Evolutionary conservation across 1,140 invertebrate genomes (phyloP), one percentile per base, ranked within the genome.

Genomic region (Heliconius eleuchia): DNA sequence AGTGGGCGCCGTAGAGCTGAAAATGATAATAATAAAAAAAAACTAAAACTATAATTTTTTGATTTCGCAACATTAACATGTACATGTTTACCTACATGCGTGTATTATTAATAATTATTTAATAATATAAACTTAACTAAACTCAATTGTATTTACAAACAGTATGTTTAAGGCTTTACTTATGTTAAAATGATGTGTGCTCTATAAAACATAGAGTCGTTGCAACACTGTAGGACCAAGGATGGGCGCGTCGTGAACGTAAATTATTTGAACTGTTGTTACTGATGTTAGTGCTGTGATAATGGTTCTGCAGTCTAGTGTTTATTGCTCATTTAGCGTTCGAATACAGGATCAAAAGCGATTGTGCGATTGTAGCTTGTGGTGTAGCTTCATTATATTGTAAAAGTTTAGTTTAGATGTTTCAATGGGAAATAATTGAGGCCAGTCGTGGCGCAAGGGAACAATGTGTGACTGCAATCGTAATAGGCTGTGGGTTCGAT

Each of bases 241-340:
- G 87, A 86, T 84, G 73, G 23, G 23, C 42, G 42, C 74, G 75
- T 76, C 78, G 80, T 83, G 83, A 84, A 85, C 84, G 83, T 90
- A 88, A 89, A 90, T 90, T 89, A 87, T 86, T 86, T 85, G 84
- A 84, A 86, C 78, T 86, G 88, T 87, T 86, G 87, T 86, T 86
- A 84, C 79, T 79, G 75, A 81, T 79, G 77, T 77, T 84, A 88
- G 81, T 85, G 84, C 71, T 78, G 83, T 86, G 84, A 83, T 85
- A 86, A 86, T 87, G 83, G 82, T 80, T 79, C 46, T 74, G 70
- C 80, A 74, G 60, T 55, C 42, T 74, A 50, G 46, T 30, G 55
- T 82, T 82, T 82, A 78, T 78, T 73, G 70, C 74, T 78, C 66
- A 74, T 76, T 79, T 78, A 79, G 71, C 55, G 70, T 74, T 78